phyloP scores from a whole-genome alignment of 2,888 invertebrate species.

The Pseudanteris insignis region DNA sequence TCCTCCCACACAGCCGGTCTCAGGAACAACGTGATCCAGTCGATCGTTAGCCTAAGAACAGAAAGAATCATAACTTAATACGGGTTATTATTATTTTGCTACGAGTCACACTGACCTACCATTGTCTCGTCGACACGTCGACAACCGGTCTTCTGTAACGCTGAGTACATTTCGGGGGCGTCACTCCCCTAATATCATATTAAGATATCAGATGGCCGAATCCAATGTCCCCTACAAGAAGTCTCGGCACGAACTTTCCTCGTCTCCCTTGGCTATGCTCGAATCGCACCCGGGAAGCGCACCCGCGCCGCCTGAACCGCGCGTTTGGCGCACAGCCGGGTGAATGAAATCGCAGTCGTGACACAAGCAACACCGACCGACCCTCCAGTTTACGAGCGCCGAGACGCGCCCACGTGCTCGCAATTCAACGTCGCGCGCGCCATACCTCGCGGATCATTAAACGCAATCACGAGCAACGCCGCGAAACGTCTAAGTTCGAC shows the following conservation, averaged over 20 bases:
- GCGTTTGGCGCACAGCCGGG: conserved; percentile 55
- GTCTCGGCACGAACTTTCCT: conserved; percentile 53
- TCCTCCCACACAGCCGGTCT: too few relatives aligned
- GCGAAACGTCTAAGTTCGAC: too few relatives aligned
- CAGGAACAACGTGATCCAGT: too few relatives aligned
- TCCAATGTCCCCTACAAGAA: conserved; percentile 58
- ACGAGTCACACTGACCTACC: conserved; percentile 32
- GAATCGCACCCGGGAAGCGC: conserved; percentile 52
- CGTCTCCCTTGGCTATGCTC: too few relatives aligned
- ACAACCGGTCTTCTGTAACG: conserved; percentile 33
- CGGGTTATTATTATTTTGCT: conserved; percentile 27
- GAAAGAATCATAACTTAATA: too few relatives aligned
- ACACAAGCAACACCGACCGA: conserved; percentile 62
- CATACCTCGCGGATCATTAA: too few relatives aligned
- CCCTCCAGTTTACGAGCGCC: conserved; percentile 65
- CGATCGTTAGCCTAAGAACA: too few relatives aligned
- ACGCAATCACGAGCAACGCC: too few relatives aligned
- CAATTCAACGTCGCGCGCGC: conserved; percentile 40
- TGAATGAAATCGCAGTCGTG: conserved; percentile 66
- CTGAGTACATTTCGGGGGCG: conserved; percentile 58
- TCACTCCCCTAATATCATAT: conserved; percentile 57
- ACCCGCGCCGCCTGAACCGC: conserved; percentile 48
- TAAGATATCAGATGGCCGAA: conserved; percentile 65
- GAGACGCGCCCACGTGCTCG: conserved; percentile 59
- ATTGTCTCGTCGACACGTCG: conserved; percentile 32